Conservation (phyloP, 2,797 vertebrate genomes). For the Xenops minutus region DNA sequence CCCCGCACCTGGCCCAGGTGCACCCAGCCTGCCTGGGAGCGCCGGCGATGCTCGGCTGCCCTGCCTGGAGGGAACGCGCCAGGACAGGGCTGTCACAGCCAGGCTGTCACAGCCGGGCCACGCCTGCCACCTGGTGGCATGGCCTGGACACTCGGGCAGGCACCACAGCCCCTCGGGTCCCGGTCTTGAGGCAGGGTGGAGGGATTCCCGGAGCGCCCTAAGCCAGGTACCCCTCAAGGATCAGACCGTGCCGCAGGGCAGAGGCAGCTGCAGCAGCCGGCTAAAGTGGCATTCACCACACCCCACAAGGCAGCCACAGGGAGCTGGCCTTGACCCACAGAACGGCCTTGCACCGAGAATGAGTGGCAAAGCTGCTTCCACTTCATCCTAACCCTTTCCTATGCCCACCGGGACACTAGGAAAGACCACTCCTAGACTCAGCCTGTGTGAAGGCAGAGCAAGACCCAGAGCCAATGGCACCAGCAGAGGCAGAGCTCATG, state of each 20-base stretch:
- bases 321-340: fast-evolving
- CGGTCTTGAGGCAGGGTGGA: fast-evolving
- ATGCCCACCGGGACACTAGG: fast-evolving
- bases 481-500: fast-evolving
- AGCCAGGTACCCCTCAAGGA: fast-evolving
- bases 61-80: no score
- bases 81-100: background rate
- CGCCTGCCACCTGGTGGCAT: conserved; percentile 40
- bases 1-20: background rate
- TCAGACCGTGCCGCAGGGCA: fast-evolving
- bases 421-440: no score
- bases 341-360: fast-evolving
- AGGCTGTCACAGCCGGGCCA: background rate
- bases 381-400: no score
- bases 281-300: fast-evolving
- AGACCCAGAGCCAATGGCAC: fast-evolving
- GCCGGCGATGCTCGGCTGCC: background rate
- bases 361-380: fast-evolving
- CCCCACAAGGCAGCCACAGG: fast-evolving
- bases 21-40: background rate
- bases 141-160: fast-evolving
- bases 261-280: fast-evolving
- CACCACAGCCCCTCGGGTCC: no score
- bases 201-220: fast-evolving
- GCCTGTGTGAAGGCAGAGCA: background rate